phyloP scores from a whole-genome alignment of 2,888 invertebrate species.

The Nebria salina region DNA sequence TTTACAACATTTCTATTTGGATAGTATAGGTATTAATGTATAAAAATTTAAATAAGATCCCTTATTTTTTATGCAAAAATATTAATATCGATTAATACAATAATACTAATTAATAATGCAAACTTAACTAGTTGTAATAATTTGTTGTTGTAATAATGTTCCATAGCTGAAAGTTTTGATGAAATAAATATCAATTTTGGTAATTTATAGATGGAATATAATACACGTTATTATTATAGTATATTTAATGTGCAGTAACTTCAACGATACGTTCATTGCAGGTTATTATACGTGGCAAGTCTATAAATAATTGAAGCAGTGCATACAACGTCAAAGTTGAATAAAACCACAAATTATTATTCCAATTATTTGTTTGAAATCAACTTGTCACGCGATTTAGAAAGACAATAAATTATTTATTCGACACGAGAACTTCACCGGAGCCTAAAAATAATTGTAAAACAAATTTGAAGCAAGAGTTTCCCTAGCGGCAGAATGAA shows the following conservation, averaged over 20 bases:
- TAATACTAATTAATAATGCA: too few relatives aligned
- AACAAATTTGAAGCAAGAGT: too few relatives aligned
- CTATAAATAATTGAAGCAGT: constrained; percentile 31
- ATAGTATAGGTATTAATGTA: too few relatives aligned
- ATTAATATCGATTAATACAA: too few relatives aligned
- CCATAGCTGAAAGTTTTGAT: not conserved
- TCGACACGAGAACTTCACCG: constrained; percentile 13
- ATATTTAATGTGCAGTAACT: not conserved
- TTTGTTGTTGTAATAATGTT: too few relatives aligned
- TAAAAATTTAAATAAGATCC: too few relatives aligned
- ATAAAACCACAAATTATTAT: constrained; percentile 40
- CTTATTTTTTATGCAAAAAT: too few relatives aligned
- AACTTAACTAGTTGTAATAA: too few relatives aligned
- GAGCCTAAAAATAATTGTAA: not conserved
- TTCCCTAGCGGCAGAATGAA: too few relatives aligned
- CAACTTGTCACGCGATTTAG: constrained; percentile 36
- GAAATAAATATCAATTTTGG: constrained; percentile 13
- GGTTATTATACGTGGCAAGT: constrained; percentile 19
- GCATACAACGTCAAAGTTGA: constrained; percentile 29
- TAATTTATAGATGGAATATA: constrained; percentile 24
- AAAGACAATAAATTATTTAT: constrained; percentile 37
- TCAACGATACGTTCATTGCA: constrained; percentile 10
- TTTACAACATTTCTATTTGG: too few relatives aligned
- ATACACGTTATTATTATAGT: constrained; percentile 28
- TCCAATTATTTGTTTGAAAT: constrained; percentile 41